These are phyloP conservation scores for Trisateles emortualis DNA, from an alignment of 2,888 invertebrate species.

Conservation along the genomic window DNA sequence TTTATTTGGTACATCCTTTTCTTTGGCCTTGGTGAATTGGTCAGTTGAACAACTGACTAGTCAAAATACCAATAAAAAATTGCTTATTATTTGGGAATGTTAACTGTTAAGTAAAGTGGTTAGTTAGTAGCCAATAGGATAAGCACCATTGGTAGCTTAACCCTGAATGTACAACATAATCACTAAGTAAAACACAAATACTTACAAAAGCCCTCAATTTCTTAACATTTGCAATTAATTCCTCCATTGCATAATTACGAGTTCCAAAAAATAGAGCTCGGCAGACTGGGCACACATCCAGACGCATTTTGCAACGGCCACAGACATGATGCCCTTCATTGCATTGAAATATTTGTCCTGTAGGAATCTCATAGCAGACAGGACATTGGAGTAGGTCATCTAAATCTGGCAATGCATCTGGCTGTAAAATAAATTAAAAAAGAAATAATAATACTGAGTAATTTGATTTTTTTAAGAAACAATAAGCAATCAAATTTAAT, in stretches of 20 bases:
- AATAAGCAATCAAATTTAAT: no score
- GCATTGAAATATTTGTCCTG: conserved; percentile 83
- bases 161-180: no score
- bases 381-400: conserved; percentile 87
- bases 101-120: no score
- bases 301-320: conserved; percentile 76
- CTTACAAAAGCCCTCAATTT: conserved; percentile 80
- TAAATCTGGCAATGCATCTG: conserved; percentile 76
- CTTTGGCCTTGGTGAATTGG: no score
- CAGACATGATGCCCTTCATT: conserved; percentile 87
- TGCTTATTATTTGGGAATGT: no score
- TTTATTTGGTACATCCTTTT: no score
- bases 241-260: conserved; percentile 86
- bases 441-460: neutral
- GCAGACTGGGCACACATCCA: conserved; percentile 84
- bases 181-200: conserved; percentile 29
- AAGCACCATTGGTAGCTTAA: no score
- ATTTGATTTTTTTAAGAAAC: no score
- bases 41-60: no score
- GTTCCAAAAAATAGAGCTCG: conserved; percentile 81
- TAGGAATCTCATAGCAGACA: conserved; percentile 85
- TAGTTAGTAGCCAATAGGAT: no score
- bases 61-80: no score
- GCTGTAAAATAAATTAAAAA: conserved; percentile 54
- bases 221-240: conserved; percentile 80